phyloP scores from a whole-genome alignment of 2,888 invertebrate genomes.

The Drosophila hamatofila region DNA sequence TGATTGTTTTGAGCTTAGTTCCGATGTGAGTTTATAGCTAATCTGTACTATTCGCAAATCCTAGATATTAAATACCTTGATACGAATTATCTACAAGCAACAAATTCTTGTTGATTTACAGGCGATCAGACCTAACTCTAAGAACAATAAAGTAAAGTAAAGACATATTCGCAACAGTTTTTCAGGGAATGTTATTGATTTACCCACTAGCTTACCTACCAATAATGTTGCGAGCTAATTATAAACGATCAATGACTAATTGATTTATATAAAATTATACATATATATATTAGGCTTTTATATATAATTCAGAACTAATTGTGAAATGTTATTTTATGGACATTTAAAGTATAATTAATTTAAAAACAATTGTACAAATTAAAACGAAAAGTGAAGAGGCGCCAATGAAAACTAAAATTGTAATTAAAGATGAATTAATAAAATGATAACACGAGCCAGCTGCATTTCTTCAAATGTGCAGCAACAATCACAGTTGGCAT shows the following conservation, averaged over 20 bases:
- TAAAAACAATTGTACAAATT: constrained; percentile 12
- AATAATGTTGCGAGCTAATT: background rate
- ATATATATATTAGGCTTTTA: constrained; percentile 16
- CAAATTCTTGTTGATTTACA: background rate
- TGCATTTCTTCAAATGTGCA: too few species aligned
- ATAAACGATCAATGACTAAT: constrained; percentile 5
- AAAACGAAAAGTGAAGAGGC: background rate
- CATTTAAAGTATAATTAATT: constrained; percentile 18
- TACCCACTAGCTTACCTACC: background rate
- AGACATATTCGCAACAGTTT: constrained; percentile 5
- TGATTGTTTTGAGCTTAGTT: constrained; percentile 23
- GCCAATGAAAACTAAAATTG: background rate
- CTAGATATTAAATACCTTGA: constrained; percentile 30
- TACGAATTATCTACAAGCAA: background rate
- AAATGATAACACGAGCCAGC: background rate
- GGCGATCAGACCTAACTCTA: constrained; percentile 1
- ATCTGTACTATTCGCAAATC: constrained; percentile 31
- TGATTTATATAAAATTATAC: constrained; percentile 14
- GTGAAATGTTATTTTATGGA: constrained; percentile 22
- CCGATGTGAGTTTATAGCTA: constrained; percentile 20
- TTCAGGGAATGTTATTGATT: constrained; percentile 1
- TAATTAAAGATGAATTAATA: background rate
- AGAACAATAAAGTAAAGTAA: background rate
- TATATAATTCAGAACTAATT: constrained; percentile 20
- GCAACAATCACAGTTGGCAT: background rate